phyloP scores from a whole-genome alignment of 2,888 invertebrate species.

The Lamellibrachia satsuma region DNA sequence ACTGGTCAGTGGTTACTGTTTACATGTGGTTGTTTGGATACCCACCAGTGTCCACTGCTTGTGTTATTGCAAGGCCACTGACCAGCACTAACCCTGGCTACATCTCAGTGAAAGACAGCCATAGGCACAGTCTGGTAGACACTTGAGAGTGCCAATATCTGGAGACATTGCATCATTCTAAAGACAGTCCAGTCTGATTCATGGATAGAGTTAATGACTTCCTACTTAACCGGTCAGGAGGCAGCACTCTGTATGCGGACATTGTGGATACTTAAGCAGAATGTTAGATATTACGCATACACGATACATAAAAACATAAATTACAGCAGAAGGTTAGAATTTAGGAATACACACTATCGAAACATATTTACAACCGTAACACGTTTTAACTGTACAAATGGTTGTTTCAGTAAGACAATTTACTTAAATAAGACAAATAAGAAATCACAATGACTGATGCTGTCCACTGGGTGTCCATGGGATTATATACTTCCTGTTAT shows the following conservation, averaged over 20 bases:
- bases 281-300: not conserved
- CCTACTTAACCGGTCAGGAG: not conserved
- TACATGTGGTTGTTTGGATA: not conserved
- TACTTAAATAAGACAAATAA: too few relatives aligned
- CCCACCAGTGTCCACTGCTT: not conserved
- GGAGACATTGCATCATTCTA: not conserved
- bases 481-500: too few relatives aligned
- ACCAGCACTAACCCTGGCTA: conserved; percentile 17
- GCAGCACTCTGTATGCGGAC: not conserved
- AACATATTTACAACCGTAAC: too few relatives aligned
- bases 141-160: not conserved
- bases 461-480: too few relatives aligned
- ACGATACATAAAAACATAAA: not conserved
- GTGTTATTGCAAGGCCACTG: not conserved
- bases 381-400: too few relatives aligned
- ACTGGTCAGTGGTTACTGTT: not conserved
- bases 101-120: not conserved
- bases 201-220: not conserved
- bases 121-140: not conserved
- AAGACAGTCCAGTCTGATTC: not conserved
- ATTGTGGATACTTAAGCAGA: not conserved
- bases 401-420: too few relatives aligned
- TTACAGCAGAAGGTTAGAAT: not conserved
- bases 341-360: not conserved
- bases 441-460: too few relatives aligned